phyloP scores from a whole-genome alignment of 2,888 invertebrate genomes.

The Aphodius granarius region DNA sequence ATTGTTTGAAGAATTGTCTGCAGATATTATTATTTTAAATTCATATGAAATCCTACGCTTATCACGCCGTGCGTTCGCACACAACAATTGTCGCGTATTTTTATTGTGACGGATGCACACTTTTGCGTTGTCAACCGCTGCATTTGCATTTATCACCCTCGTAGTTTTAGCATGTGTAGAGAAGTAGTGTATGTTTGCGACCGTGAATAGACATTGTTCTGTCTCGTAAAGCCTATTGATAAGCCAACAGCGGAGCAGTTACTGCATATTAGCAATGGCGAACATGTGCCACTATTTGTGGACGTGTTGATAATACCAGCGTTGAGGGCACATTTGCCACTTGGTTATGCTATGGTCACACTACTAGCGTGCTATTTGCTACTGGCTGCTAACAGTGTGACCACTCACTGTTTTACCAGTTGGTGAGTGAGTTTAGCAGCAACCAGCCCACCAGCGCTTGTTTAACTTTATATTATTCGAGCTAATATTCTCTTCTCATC shows the following conservation, averaged over 20 bases:
- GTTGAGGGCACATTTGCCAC: background rate
- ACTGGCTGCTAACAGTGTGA: no score
- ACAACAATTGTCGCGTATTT: background rate
- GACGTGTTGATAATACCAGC: background rate
- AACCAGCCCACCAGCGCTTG: no score
- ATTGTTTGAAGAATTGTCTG: no score
- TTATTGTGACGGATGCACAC: background rate
- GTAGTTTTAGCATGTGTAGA: background rate
- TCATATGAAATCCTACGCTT: background rate
- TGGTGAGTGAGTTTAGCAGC: no score
- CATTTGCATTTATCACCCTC: background rate
- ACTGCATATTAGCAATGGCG: background rate
- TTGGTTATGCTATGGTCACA: no score
- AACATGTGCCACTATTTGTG: background rate
- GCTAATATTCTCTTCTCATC: no score
- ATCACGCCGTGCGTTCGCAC: background rate
- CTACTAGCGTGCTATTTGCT: no score
- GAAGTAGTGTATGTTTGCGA: background rate
- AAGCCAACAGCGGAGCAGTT: background rate
- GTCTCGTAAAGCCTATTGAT: background rate
- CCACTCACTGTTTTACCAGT: no score
- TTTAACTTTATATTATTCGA: no score
- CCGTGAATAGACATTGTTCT: background rate
- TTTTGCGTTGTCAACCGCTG: background rate
- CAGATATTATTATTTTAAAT: background rate